A percentile compares a stretch with the other conserved stretches of the same genome.
Evolutionary conservation across 1,140 invertebrate species (phyloP).

Genomic region (Sycophila sp.): DNA sequence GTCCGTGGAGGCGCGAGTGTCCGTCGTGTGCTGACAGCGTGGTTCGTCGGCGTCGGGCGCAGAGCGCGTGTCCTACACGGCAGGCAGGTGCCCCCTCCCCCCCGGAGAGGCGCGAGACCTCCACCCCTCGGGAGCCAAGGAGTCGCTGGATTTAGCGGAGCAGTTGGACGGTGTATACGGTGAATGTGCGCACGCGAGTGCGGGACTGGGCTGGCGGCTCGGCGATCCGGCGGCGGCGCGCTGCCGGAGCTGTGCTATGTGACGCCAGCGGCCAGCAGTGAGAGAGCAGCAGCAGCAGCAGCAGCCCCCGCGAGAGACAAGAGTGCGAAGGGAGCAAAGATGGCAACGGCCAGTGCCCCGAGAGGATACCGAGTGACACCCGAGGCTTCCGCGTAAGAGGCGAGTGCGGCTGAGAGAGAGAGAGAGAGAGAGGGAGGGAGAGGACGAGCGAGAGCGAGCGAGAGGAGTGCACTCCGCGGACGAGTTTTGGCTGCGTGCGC

Average conservation of each 20-base stretch:
- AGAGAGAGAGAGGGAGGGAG: background rate
- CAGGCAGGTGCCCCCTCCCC: background rate
- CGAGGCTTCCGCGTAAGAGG: too few species aligned
- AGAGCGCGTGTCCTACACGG: background rate
- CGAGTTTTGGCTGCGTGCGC: too few species aligned
- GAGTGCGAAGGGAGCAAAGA: background rate
- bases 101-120: background rate
- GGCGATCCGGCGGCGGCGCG: too few species aligned
- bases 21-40: background rate
- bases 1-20: background rate
- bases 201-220: too few species aligned
- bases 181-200: background rate
- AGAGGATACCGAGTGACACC: too few species aligned
- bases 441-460: background rate
- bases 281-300: background rate
- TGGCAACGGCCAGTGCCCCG: constrained; percentile 10
- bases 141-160: background rate
- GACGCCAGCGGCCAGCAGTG: too few species aligned
- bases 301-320: background rate
- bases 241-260: too few species aligned
- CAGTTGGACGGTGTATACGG: background rate
- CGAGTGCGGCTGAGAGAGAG: background rate
- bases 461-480: too few species aligned
- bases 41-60: background rate
- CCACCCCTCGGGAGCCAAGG: background rate